These are phyloP conservation scores for Phyllotreta striolata DNA, from an alignment of 2,888 invertebrate species.

Conservation along the genomic window DNA sequence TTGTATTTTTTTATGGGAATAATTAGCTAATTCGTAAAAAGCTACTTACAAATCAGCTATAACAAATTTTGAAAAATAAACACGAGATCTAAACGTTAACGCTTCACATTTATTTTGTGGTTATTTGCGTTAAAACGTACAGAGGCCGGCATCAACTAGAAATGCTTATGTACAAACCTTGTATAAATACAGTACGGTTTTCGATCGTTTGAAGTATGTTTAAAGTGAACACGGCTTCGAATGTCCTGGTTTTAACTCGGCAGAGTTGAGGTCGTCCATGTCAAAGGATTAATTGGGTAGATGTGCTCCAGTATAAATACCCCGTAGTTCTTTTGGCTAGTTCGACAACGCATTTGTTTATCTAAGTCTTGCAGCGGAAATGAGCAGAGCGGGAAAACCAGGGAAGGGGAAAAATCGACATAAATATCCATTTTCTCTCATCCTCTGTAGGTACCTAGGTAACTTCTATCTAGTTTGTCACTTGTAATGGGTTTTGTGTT, in stretches of 20 bases:
- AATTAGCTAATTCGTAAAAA: too few species aligned
- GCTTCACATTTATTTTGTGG: slow-evolving; percentile 40
- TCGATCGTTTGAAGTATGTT: slow-evolving; percentile 49
- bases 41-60: background rate
- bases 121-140: slow-evolving; percentile 35
- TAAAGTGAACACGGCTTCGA: slow-evolving; percentile 46
- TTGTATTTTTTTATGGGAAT: too few species aligned
- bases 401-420: too few species aligned
- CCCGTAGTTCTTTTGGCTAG: slow-evolving; percentile 26
- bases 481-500: too few species aligned
- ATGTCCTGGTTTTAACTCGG: slow-evolving; percentile 43
- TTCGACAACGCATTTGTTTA: slow-evolving; percentile 7
- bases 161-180: slow-evolving; percentile 41
- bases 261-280: slow-evolving; percentile 42
- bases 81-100: slow-evolving; percentile 15
- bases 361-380: too few species aligned
- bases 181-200: slow-evolving; percentile 45
- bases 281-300: slow-evolving; percentile 48
- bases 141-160: slow-evolving; percentile 21
- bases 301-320: slow-evolving; percentile 43
- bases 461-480: too few species aligned
- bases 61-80: slow-evolving; percentile 6
- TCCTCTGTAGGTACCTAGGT: too few species aligned
- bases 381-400: too few species aligned
- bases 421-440: too few species aligned